A percentile compares a stretch with the other conserved stretches of the same genome.
Evolutionary conservation across 2,888 invertebrate genomes (phyloP).

Genomic region (Lycia hirtaria): DNA sequence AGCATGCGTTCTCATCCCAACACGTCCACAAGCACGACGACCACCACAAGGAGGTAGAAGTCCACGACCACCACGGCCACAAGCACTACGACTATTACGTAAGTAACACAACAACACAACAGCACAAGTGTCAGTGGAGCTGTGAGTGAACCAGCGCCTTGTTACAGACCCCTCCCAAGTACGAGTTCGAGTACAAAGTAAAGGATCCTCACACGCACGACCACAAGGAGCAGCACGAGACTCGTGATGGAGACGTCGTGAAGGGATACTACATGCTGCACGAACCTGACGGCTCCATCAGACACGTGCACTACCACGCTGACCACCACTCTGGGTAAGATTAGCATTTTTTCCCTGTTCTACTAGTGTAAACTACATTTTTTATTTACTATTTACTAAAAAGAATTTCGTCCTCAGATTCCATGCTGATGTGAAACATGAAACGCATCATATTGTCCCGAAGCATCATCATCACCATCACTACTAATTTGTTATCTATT

Average conservation of each 20-base stretch:
- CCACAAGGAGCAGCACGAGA: constrained; percentile 71
- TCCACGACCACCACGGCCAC: constrained; percentile 37
- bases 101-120: constrained; percentile 21
- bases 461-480: constrained; percentile 45
- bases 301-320: constrained; percentile 53
- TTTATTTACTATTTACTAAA: not conserved
- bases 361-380: not conserved
- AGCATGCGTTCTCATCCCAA: constrained; percentile 51
- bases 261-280: constrained; percentile 82
- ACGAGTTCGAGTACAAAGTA: constrained; percentile 71
- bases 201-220: constrained; percentile 75
- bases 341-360: not conserved
- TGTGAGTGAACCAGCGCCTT: not conserved
- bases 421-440: constrained; percentile 53
- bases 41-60: constrained; percentile 44
- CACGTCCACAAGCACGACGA: constrained; percentile 50
- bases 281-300: constrained; percentile 76
- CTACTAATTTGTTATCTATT: not conserved
- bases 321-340: constrained; percentile 58
- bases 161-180: constrained; percentile 54
- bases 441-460: constrained; percentile 49
- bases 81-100: constrained; percentile 47
- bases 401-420: constrained; percentile 43
- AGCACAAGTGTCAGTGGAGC: not conserved
- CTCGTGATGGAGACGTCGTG: constrained; percentile 81